phyloP scores from a whole-genome alignment of 1,140 invertebrate genomes.

The Listronotus bonariensis region DNA sequence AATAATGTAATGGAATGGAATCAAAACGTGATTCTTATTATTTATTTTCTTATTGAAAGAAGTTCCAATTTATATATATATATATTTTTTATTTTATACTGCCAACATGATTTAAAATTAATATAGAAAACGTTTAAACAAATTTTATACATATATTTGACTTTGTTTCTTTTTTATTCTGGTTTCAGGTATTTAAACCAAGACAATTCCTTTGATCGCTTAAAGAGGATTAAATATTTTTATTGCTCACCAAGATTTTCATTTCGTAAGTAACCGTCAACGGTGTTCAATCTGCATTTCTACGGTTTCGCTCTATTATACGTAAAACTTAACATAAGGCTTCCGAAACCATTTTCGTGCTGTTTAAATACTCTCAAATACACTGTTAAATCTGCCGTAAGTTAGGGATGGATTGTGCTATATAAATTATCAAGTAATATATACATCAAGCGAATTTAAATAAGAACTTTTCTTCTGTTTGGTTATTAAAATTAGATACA shows the following conservation, averaged over 20 bases:
- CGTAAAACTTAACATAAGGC: constrained; percentile 36
- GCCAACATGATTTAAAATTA: too few relatives aligned
- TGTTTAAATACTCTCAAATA: constrained; percentile 33
- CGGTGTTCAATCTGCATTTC: constrained; percentile 38
- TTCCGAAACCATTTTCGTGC: constrained; percentile 44
- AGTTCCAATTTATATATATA: too few relatives aligned
- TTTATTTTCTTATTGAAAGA: too few relatives aligned
- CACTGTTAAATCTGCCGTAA: constrained; percentile 9
- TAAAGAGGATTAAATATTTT: constrained; percentile 35
- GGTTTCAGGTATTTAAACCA: neutral
- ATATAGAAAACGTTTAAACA: too few relatives aligned
- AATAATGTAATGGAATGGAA: too few relatives aligned
- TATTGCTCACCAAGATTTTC: constrained; percentile 40
- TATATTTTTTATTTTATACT: too few relatives aligned
- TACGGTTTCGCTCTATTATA: constrained; percentile 44
- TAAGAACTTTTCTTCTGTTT: too few relatives aligned
- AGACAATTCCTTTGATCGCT: constrained; percentile 10
- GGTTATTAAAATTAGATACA: too few relatives aligned
- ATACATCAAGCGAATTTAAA: too few relatives aligned
- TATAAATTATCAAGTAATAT: constrained; percentile 11
- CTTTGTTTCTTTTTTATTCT: constrained; percentile 4
- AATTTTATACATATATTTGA: neutral
- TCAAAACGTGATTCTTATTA: too few relatives aligned
- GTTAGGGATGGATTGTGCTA: neutral
- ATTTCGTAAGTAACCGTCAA: constrained; percentile 26